A percentile compares a stretch with the other conserved stretches of the same genome.
Evolutionary conservation across 2,888 invertebrate genomes (phyloP).

Genomic region (Pristionchus fissidentatus): DNA sequence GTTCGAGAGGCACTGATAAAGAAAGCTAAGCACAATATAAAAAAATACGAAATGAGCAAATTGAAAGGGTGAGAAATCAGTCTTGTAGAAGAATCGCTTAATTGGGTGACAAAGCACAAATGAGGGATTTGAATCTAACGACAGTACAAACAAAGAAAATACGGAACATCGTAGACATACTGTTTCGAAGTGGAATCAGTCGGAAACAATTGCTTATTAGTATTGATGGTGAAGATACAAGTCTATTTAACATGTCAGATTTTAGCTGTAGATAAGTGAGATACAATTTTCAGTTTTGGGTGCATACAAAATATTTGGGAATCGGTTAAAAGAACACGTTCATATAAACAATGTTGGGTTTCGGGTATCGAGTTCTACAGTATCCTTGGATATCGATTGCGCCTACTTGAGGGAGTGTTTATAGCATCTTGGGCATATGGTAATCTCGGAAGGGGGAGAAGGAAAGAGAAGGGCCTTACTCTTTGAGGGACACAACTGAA

Average conservation of each 20-base stretch:
- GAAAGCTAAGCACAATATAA: not conserved
- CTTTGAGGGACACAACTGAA: conserved; percentile 36
- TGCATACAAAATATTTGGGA: not conserved
- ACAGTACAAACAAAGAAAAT: conserved; percentile 4
- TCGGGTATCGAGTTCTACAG: not conserved
- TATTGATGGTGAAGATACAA: not conserved
- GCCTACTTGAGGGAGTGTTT: conserved; percentile 32
- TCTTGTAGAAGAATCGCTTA: not conserved
- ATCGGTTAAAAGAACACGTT: not conserved
- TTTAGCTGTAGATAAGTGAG: not conserved
- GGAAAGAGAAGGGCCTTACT: conserved; percentile 10
- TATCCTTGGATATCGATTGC: not conserved
- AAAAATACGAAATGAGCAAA: not conserved
- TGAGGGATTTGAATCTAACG: not conserved
- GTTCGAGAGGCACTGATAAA: conserved; percentile 25
- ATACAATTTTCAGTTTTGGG: conserved; percentile 14
- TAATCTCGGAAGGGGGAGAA: conserved; percentile 23
- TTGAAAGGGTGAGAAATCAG: not conserved
- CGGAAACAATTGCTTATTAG: not conserved
- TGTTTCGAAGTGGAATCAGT: not conserved
- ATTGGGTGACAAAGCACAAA: no score
- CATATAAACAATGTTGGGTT: no score
- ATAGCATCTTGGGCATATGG: conserved; percentile 37
- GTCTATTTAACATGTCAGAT: conserved; percentile 1
- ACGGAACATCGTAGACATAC: conserved; percentile 9